Evolutionary conservation across 2,888 invertebrate genomes (phyloP).

Genomic region (Athetis lepigone): DNA sequence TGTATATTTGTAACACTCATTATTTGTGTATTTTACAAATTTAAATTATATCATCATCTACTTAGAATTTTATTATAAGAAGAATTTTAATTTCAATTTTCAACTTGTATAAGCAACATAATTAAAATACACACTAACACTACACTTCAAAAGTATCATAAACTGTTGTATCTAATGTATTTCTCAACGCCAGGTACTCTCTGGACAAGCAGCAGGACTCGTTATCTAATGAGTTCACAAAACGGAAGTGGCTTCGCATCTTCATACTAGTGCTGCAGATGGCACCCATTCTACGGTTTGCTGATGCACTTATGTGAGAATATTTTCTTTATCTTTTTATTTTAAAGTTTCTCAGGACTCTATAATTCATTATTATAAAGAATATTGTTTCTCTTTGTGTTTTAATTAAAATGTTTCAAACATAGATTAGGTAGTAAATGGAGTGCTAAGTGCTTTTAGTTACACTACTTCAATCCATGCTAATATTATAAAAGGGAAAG

Average conservation of each 20-base stretch:
- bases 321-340: background rate
- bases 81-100: no score
- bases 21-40: no score
- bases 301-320: slow-evolving; percentile 90
- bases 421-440: background rate
- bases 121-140: no score
- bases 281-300: slow-evolving; percentile 93
- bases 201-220: slow-evolving; percentile 88
- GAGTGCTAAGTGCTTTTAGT: slow-evolving; percentile 3
- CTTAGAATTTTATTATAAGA: no score
- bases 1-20: no score
- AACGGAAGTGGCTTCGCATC: slow-evolving; percentile 90
- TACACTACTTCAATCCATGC: no score
- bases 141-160: background rate
- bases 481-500: no score
- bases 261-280: slow-evolving; percentile 93
- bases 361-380: no score
- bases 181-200: slow-evolving; percentile 85
- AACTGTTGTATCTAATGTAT: background rate
- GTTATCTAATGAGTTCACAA: slow-evolving; percentile 91
- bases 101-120: background rate
- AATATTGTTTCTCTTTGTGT: no score
- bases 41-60: no score
- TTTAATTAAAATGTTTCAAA: background rate
- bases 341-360: background rate